Evolutionary conservation across 2,888 invertebrate species (phyloP), one percentile per base, ranked within the genome.

Genomic region (Tipula unca): DNA sequence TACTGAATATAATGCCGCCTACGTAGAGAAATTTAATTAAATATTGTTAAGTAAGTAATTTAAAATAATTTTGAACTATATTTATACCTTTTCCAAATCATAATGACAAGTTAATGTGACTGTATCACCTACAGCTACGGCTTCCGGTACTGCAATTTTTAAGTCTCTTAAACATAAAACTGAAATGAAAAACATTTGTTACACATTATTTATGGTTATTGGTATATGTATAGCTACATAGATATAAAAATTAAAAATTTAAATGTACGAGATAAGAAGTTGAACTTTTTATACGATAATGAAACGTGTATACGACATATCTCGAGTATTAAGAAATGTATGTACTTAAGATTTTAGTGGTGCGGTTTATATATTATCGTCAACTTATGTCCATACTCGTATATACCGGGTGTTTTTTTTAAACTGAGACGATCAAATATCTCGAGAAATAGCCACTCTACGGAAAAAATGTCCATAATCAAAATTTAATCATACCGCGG

Each of bases 1-100:
- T 87, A 93, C 91, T 17, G 92, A 90, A 89, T 93, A 93, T 36
- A 93, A 90, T 32, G 87, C 87, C 25, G 87, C 87, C 88, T 88
- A 85, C 48, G 48, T 42, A 10, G 25, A 69, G 3, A 69, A 25
- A 25, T 8, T 17, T 83, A 20, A 13, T 83, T 83, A 39, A 17
- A 82, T 17, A 36, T 10, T 32, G 1, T 4, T 32, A 6, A 32
- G n/a, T 25, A 17, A 6, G 13, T 29, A 25, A 14, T 29, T 42
- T 20, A 39, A 82, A 82, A 20, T 85, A 82, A 8, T 82, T 85
- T 25, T 82, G 8, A 48, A 48, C n/a, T 48, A 48, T 69, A 2
- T 32, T 6, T 83, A 17, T 10, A 88, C 87, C 85, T 87, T 87
- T 86, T 88, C 88, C 83, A 88, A 86, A 86, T 88, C 87, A 85